Evolutionary conservation across 1,140 invertebrate genomes (phyloP).

Genomic region (Phthorimaea operculella): DNA sequence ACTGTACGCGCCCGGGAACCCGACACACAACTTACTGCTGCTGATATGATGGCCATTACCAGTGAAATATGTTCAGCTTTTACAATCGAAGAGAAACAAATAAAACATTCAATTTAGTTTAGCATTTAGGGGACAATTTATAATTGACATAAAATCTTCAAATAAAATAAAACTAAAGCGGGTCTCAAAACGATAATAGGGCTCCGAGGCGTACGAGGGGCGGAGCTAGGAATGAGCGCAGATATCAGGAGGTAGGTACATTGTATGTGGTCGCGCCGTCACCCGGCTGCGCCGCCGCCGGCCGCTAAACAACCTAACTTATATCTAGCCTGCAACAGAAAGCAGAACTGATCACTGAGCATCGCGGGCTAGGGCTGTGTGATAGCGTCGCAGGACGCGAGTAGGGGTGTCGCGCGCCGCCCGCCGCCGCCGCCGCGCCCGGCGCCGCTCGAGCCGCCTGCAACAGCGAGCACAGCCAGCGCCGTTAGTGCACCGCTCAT

Average conservation of each 20-base stretch:
- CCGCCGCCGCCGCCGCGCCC: slow-evolving; percentile 8
- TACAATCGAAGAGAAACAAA: background rate
- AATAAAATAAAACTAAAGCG: too few relatives aligned
- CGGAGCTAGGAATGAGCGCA: slow-evolving; percentile 18
- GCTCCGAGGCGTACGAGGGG: slow-evolving; percentile 4
- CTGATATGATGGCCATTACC: background rate
- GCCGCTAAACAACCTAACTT: slow-evolving; percentile 52
- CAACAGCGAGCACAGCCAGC: slow-evolving; percentile 14
- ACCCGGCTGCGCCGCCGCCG: slow-evolving; percentile 21
- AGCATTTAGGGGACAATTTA: background rate
- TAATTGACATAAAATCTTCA: too few relatives aligned
- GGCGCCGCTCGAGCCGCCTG: slow-evolving; percentile 12
- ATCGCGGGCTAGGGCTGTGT: background rate
- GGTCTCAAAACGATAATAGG: too few relatives aligned
- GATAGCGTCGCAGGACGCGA: background rate
- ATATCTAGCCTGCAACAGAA: slow-evolving; percentile 63
- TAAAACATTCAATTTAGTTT: background rate
- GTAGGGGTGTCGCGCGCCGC: slow-evolving; percentile 6
- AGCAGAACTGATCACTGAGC: slow-evolving; percentile 58
- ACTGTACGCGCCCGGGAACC: slow-evolving; percentile 13
- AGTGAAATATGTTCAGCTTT: background rate
- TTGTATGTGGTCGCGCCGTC: slow-evolving; percentile 34
- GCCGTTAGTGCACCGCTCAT: background rate
- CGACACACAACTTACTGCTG: background rate
- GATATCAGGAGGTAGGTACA: slow-evolving; percentile 50